Conservation (phyloP, 1,140 invertebrate genomes). For the Diplogasteroides magnus region DNA sequence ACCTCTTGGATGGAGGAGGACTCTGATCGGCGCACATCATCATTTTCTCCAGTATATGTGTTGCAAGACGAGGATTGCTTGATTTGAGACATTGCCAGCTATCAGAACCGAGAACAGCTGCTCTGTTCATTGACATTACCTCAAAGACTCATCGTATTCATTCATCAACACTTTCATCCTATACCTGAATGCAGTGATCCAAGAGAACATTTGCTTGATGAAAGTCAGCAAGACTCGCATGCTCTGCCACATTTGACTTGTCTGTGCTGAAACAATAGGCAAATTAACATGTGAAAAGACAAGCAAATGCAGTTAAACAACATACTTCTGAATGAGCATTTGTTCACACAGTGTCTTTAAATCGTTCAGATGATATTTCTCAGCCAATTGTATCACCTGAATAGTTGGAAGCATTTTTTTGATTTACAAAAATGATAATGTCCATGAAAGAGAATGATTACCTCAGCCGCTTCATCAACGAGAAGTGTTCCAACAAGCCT, state of each 20-base stretch:
- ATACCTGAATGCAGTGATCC: slow-evolving; percentile 35
- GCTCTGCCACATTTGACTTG: slow-evolving; percentile 38
- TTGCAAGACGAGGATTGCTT: slow-evolving; percentile 14
- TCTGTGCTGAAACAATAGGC: slow-evolving; percentile 33
- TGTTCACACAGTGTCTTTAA: slow-evolving; percentile 52
- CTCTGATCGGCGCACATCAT: slow-evolving; percentile 19
- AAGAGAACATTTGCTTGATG: slow-evolving; percentile 44
- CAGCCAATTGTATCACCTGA: slow-evolving; percentile 47
- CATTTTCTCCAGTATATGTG: slow-evolving; percentile 19
- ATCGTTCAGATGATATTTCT: slow-evolving; percentile 46
- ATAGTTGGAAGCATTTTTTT: slow-evolving; percentile 39
- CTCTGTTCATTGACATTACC: slow-evolving; percentile 12
- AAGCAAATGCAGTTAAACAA: slow-evolving; percentile 8
- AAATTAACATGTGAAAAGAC: not conserved
- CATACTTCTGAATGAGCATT: slow-evolving; percentile 44
- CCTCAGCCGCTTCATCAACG: not conserved
- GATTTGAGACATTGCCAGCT: slow-evolving; percentile 10
- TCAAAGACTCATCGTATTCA: slow-evolving; percentile 1
- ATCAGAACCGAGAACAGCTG: not conserved
- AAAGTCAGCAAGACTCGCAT: slow-evolving; percentile 44
- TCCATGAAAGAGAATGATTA: slow-evolving; percentile 9
- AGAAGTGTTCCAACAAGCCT: slow-evolving; percentile 16
- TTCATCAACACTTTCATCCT: not conserved
- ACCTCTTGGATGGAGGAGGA: slow-evolving; percentile 27
- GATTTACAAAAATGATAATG: slow-evolving; percentile 37